Conservation (phyloP, 2,888 invertebrate genomes). For the Plutella xylostella region DNA sequence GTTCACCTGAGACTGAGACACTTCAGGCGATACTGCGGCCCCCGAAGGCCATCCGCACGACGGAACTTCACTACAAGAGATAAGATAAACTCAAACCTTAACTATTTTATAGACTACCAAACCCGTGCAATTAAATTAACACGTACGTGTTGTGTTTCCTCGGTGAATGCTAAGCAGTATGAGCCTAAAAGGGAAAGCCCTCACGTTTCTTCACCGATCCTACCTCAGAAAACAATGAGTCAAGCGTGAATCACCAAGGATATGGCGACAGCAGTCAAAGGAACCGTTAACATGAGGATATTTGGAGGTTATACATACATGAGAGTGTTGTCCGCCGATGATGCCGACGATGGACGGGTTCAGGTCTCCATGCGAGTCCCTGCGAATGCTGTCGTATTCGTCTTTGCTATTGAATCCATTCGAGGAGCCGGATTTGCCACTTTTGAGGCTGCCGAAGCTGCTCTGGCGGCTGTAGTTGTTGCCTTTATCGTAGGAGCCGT, state of each 20-base stretch:
- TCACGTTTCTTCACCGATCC: no score
- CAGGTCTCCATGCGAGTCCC: constrained; percentile 50
- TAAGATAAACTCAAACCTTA: constrained; percentile 46
- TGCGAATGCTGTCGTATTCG: constrained; percentile 19
- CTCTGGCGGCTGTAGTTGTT: constrained; percentile 1
- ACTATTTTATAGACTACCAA: constrained; percentile 8
- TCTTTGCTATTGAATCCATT: constrained; percentile 30
- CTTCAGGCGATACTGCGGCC: constrained; percentile 32
- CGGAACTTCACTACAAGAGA: constrained; percentile 29
- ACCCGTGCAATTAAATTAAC: no score
- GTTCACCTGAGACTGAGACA: constrained; percentile 36
- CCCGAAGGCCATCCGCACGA: constrained; percentile 24
- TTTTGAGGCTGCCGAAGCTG: constrained; percentile 19
- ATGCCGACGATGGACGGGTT: constrained; percentile 64
- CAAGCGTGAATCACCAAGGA: constrained; percentile 22
- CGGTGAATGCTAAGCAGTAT: no score
- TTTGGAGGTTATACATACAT: constrained; percentile 50
- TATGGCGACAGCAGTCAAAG: not conserved
- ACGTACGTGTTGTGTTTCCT: no score
- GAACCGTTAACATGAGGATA: not conserved
- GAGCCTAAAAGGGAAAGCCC: no score
- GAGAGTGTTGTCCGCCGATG: constrained; percentile 62
- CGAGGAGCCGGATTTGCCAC: constrained; percentile 28
- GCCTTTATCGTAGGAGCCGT: not conserved
- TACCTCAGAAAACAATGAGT: constrained; percentile 18